Base-by-base conservation (phyloP, 2,888 invertebrate genomes). In the Patella pellucida region DNA sequence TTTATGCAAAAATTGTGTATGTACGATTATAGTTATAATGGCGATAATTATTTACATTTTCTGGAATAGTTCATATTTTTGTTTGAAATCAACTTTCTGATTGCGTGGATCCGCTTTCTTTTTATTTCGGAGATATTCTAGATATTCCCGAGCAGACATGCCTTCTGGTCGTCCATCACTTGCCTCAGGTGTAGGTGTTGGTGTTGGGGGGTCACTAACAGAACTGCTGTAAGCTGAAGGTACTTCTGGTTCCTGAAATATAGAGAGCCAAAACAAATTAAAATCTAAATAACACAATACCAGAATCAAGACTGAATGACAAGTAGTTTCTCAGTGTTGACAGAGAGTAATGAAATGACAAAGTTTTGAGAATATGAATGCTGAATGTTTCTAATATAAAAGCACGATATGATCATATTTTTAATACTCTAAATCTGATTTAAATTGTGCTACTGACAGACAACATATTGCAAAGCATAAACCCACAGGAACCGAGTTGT, bases 81-180 rank as follows among this genome's bases (percentile, higher is more conserved):
- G 69, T 56, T 77, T 76, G 68, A 81, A 81, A 50, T 76, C 71
- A 15, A 72, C 56, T 62, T 77, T 79, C 71, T 54, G 67, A 41
- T 73, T 23, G 12, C 85, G 84, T n/a, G 86, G 85, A 75, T 87
- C 87, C 50, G 72, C 77, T 76, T 82, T 86, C 77, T 83, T 85
- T 76, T 83, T 83, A 3, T 79, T 70, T 68, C 82, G 82, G 19
- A 87, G 76, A 50, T 79, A 75, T 73, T 85, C 87, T 76, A 85
- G 78, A 85, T 86, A 85, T 79, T 87, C 85, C 54, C 84, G 84
- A 52, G 86, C 87, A 3, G 85, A 84, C 74, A 87, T 76, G 19
- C 73, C 72, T 56, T 19, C 62, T 19, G 62, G 62, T 3, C 62
- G 62, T 4, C 62, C 62, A 62, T 62, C 62, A 19, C 12, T 14